Evolutionary conservation across 2,888 invertebrate species (phyloP), one percentile per base, ranked within the genome.

Genomic region (Parnassius orleans): DNA sequence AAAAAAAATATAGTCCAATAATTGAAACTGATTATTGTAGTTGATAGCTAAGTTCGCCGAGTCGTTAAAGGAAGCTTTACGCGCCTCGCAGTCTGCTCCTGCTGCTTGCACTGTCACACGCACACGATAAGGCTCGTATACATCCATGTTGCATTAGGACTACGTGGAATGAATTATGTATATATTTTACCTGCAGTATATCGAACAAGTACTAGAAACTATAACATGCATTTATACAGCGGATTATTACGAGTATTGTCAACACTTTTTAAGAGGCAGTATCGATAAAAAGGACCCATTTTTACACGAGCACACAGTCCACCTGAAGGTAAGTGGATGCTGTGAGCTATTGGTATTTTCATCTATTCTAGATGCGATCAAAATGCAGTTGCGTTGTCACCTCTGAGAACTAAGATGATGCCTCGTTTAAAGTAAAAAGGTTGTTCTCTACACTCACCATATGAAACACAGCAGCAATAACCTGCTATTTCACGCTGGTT

Each of bases 11-110:
- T 33, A 5, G 33, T 33, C 33, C 33, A 33, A 33, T 5, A 33
- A 33, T 33, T 33, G 7, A 33, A 33, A 33, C 33, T 33, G 5
- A 7, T 7, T 33, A 33, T 33, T 33, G 7, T 33, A 33, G 11
- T 7, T 11, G 11, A 46, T n/a, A 46, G 46, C n/a, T n/a, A 11
- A n/a, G 46, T 46, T n/a, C 33, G 33, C 41, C 33, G 59, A 48
- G 61, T 61, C 60, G 61, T 56, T 59, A 50, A 58, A 65, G 66
- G 58, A 57, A 61, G 69, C 66, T 63, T 53, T 15, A 50, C 65
- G 75, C 74, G 75, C 75, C 75, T 66, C 66, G 75, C 74, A 67
- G 74, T 75, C 75, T 75, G 74, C 72, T 66, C 55, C 55, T 61
- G 60, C 66, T 48, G 15, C 57, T 64, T 69, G 68, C 71, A 68